Base-by-base conservation (phyloP, 1,140 invertebrate genomes). In the Batillaria attramentaria region DNA sequence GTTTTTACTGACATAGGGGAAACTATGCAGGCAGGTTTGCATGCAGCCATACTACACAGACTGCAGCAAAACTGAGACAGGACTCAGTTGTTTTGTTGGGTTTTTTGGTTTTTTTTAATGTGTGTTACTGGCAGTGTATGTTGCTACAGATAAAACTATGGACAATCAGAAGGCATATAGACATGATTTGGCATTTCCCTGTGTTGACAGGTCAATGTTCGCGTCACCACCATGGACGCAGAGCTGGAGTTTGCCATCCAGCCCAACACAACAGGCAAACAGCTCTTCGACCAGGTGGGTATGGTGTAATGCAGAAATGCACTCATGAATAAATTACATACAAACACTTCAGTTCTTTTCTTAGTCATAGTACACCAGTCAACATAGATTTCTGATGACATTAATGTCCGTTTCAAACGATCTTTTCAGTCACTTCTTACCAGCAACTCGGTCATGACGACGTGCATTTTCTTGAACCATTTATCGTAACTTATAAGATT, bases 191-290 rank as follows among this genome's bases (percentile, higher is more conserved):
- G 28, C 20, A 65, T 6, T 74, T 65, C 54, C 60, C 6, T 78
- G 13, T 33, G 24, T 70, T 85, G 87, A 28, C 87, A 92, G 87
- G 86, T 92, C 76, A 99, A 99, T 93, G 98, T 99, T 84, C 95
- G 98, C 91, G 98, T 99, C 92, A 98, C 97, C 89, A 99, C 99
- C 88, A 99, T 99, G 97, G 99, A 99, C 93, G 98, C 99, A 87
- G 99, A 99, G 93, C 93, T 99, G 94, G 98, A 99, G 94, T 99
- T 99, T 94, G 97, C 98, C 91, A 99, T 99, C 94, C 98, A 99
- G 94, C 96, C 96, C 89, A 98, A 95, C 88, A 99, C 99, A 81
- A 99, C 98, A 68, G 99, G 99, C 87, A 99, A 99, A 92, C 98
- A 99, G 92, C 94, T 99, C 31, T 99, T 99, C 92, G 99, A 99